Conservation (phyloP, 2,797 vertebrate species). For the Buphagus erythrorhynchus region DNA sequence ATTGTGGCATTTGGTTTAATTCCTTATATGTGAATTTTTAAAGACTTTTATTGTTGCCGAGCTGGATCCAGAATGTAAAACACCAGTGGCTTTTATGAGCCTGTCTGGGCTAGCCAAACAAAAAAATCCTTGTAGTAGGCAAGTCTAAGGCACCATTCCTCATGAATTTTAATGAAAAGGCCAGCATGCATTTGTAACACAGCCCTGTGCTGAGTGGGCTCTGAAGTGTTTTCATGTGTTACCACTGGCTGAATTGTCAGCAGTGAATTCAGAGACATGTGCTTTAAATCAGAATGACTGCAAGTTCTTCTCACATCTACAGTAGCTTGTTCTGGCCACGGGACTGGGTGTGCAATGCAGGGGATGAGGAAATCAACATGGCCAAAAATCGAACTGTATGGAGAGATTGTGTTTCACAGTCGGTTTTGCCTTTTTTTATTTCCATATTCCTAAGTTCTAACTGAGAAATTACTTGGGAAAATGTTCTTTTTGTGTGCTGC, state of each 20-base stretch:
- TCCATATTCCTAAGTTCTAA: background rate
- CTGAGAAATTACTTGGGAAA: background rate
- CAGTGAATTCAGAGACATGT: no score
- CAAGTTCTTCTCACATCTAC: background rate
- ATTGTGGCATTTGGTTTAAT: background rate
- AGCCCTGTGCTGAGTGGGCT: background rate
- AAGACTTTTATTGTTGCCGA: conserved; percentile 24
- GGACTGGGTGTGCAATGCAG: background rate
- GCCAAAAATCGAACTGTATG: background rate
- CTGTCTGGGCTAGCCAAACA: conserved; percentile 29
- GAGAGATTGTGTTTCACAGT: background rate
- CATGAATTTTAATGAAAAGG: conserved; percentile 12
- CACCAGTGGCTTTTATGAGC: background rate
- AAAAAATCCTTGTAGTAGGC: conserved; percentile 35
- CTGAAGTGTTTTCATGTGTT: background rate
- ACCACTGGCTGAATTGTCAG: background rate
- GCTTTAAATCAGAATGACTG: conserved; percentile 17
- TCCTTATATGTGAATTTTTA: background rate
- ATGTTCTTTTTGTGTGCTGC: background rate
- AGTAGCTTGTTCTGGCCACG: background rate
- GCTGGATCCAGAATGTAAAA: background rate
- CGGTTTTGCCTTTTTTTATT: background rate
- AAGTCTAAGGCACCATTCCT: background rate
- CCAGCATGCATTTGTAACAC: background rate
- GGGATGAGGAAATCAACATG: background rate